phyloP scores from a whole-genome alignment of 2,113 vertebrate species.

The Notarius quadriscutis region DNA sequence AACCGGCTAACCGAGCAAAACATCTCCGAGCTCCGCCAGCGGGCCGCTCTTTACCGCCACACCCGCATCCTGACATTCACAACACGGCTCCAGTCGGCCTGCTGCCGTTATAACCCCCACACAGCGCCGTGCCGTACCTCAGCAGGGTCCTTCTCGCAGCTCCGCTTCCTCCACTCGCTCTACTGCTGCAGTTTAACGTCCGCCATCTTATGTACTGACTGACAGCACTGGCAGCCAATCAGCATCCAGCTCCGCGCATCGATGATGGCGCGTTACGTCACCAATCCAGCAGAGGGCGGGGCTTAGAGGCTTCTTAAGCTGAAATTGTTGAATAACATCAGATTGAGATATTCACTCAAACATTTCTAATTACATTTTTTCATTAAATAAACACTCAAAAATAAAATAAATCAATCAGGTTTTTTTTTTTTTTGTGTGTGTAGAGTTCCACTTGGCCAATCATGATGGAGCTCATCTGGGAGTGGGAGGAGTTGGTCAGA shows the following conservation, averaged over 20 bases:
- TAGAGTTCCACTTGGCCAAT: too few relatives aligned
- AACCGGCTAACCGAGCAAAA: slow-evolving; percentile 27
- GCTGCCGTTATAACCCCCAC: not conserved
- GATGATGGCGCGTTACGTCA: slow-evolving; percentile 51
- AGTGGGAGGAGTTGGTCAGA: too few relatives aligned
- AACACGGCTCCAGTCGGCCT: rapidly evolving
- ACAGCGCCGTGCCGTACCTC: slow-evolving; percentile 64
- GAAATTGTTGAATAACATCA: too few relatives aligned
- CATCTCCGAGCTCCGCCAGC: slow-evolving; percentile 23
- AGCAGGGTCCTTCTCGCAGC: slow-evolving; percentile 57
- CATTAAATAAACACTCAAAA: too few relatives aligned
- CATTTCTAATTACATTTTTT: too few relatives aligned
- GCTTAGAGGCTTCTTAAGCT: not conserved
- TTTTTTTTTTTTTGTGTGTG: too few relatives aligned
- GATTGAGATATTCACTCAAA: too few relatives aligned
- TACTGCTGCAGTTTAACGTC: slow-evolving; percentile 61
- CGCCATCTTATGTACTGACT: slow-evolving; percentile 69
- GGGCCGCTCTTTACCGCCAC: not conserved
- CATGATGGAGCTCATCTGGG: too few relatives aligned
- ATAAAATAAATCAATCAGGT: too few relatives aligned
- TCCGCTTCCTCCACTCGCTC: slow-evolving; percentile 60
- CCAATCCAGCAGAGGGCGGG: slow-evolving; percentile 4
- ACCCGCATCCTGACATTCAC: not conserved
- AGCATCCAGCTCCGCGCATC: slow-evolving; percentile 49
- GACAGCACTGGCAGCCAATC: slow-evolving; percentile 59